Conservation (phyloP, 2,113 vertebrate species). For the Pygoscelis adeliae region DNA sequence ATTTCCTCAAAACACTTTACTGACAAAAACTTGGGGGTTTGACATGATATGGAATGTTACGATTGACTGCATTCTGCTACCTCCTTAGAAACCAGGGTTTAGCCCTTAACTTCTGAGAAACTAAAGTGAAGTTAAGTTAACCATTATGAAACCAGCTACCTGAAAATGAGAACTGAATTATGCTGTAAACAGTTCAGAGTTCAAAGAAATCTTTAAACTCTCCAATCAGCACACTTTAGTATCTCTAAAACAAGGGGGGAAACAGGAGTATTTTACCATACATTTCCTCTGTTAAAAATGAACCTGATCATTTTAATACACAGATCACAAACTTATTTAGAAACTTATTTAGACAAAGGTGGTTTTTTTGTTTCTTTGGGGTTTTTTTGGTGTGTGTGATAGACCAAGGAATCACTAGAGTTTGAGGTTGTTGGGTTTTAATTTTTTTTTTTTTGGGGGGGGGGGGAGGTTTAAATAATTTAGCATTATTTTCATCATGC, state of each 20-base stretch:
- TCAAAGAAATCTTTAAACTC: not conserved
- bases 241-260: not conserved
- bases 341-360: not conserved
- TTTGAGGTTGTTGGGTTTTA: not conserved
- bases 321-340: not conserved
- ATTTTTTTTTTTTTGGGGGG: not conserved
- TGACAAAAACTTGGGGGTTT: not conserved
- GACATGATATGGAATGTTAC: not conserved
- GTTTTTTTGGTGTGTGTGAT: too few relatives aligned
- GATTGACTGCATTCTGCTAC: not conserved
- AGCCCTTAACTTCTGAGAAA: not conserved
- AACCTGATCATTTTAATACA: not conserved
- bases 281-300: not conserved
- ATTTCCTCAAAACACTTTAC: not conserved
- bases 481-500: not conserved
- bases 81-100: not conserved
- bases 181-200: not conserved
- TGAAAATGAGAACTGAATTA: not conserved
- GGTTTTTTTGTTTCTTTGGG: not conserved
- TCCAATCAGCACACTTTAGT: not conserved
- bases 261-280: not conserved
- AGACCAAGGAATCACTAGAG: not conserved
- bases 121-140: not conserved
- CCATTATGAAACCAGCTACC: not conserved
- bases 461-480: not conserved